Percentiles rank a stretch among this genome's conserved stretches.
Evolutionary conservation across 2,888 invertebrate species (phyloP).

Genomic region (Hypselothyrea guttata): DNA sequence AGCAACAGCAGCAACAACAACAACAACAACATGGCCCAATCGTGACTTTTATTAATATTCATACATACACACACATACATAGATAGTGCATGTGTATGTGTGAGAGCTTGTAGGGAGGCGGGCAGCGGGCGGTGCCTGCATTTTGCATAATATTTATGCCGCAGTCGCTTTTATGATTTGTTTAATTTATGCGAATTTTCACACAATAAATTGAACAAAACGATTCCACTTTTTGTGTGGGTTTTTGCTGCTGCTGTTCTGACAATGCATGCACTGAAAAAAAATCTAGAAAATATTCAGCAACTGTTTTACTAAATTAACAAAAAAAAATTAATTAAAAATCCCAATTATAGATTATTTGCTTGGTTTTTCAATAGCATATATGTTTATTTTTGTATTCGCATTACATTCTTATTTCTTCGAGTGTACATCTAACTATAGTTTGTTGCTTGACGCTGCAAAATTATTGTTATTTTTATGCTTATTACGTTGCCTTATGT

Average conservation of each 20-base stretch:
- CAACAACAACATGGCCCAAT: constrained; percentile 28
- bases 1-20: constrained; percentile 13
- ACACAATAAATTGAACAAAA: constrained; percentile 78
- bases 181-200: constrained; percentile 77
- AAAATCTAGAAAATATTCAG: no score
- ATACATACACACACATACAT: constrained; percentile 2
- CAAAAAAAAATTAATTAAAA: no score
- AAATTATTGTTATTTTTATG: constrained; percentile 72
- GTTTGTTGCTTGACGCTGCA: constrained; percentile 42
- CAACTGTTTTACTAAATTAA: no score
- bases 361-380: no score
- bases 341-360: no score
- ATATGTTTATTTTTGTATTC: no score
- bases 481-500: constrained; percentile 66
- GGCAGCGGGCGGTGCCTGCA: constrained; percentile 47
- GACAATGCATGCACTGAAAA: constrained; percentile 9
- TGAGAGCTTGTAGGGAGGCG: constrained; percentile 2
- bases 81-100: constrained; percentile 33
- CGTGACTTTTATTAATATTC: constrained; percentile 56
- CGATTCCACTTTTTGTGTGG: constrained; percentile 36
- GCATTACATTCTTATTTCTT: no score
- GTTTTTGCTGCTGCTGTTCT: constrained; percentile 24
- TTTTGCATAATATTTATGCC: constrained; percentile 76
- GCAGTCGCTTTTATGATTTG: constrained; percentile 40
- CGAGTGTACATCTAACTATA: not conserved